phyloP scores from a whole-genome alignment of 2,888 invertebrate species.

The Esperia sulphurella region DNA sequence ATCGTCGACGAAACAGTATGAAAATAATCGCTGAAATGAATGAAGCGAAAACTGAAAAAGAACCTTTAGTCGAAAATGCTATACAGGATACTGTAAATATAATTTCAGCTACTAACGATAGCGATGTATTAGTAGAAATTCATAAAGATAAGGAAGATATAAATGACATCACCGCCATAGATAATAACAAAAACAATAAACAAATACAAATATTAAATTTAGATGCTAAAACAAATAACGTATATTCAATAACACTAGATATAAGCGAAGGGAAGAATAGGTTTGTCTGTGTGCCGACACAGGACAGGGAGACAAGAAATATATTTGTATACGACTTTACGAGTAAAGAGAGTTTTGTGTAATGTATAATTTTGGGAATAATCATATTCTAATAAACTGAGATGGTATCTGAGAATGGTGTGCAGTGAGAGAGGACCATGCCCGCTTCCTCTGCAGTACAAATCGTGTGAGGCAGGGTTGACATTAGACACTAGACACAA shows the following conservation, averaged over 20 bases:
- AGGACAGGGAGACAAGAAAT: constrained; percentile 60
- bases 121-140: constrained; percentile 41
- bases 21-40: constrained; percentile 63
- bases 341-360: constrained; percentile 74
- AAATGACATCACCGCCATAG: constrained; percentile 35
- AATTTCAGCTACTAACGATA: constrained; percentile 22
- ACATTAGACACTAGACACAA: too few relatives aligned
- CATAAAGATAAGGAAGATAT: constrained; percentile 34
- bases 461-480: too few relatives aligned
- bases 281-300: constrained; percentile 66
- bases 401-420: too few relatives aligned
- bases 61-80: constrained; percentile 7
- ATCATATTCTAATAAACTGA: constrained; percentile 8
- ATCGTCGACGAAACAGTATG: constrained; percentile 73
- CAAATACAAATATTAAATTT: constrained; percentile 74
- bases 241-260: constrained; percentile 72
- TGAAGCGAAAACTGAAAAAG: constrained; percentile 37
- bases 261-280: constrained; percentile 61
- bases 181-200: constrained; percentile 76
- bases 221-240: constrained; percentile 73
- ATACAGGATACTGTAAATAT: not conserved
- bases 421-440: too few relatives aligned
- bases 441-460: too few relatives aligned
- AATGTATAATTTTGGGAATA: constrained; percentile 16
- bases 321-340: constrained; percentile 76